A percentile compares a stretch with the other conserved stretches of the same genome.
These are phyloP conservation scores for Notarius quadriscutis DNA, from an alignment of 2,113 vertebrate genomes.

Conservation along the genomic window DNA sequence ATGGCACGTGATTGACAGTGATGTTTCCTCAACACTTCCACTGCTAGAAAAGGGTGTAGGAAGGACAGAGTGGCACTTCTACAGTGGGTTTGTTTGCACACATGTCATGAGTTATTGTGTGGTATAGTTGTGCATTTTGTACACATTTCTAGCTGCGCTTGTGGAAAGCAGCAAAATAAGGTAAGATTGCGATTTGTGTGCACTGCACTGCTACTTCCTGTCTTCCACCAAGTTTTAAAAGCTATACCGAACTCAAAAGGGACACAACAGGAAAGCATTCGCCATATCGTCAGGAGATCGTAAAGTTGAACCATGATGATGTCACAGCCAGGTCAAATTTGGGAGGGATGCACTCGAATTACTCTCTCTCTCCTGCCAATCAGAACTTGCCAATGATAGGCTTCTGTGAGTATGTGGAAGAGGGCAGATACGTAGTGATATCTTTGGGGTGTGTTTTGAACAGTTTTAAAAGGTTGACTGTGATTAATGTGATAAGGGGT, in stretches of 20 bases:
- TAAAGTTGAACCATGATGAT: not conserved
- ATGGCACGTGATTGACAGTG: not conserved
- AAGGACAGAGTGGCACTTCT: not conserved
- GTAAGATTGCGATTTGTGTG: not conserved
- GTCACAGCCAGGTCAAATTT: not conserved
- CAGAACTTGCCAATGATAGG: not conserved
- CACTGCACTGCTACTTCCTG: not conserved
- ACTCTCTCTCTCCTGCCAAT: not conserved
- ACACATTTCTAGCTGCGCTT: not conserved
- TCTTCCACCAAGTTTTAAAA: not conserved
- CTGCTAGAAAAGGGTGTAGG: not conserved
- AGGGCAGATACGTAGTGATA: not conserved
- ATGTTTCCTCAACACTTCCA: not conserved
- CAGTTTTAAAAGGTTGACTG: not conserved
- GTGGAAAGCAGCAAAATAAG: not conserved
- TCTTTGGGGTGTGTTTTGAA: not conserved
- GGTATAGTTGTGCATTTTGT: not conserved
- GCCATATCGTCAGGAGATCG: not conserved
- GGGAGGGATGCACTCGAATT: not conserved
- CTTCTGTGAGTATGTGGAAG: not conserved
- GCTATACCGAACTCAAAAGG: not conserved
- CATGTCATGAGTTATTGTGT: not conserved
- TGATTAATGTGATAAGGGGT: not conserved
- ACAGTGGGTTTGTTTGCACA: not conserved
- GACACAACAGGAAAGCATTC: not conserved